A percentile compares a stretch with the other conserved stretches of the same genome.
Evolutionary conservation across 2,113 vertebrate species (phyloP).

Genomic region (Callithrix jacchus): DNA sequence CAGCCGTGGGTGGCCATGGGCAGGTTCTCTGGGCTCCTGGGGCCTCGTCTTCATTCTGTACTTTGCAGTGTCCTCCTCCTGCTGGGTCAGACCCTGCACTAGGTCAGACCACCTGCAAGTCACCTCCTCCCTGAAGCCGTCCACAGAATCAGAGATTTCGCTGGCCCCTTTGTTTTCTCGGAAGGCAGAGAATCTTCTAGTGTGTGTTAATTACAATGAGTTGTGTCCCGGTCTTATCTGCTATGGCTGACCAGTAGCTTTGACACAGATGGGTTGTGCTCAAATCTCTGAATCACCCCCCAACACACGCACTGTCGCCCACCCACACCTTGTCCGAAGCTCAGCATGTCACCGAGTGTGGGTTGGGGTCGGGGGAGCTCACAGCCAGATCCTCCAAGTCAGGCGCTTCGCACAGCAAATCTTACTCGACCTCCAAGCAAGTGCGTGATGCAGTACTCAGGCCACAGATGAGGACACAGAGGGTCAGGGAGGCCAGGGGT

Average conservation of each 20-base stretch:
- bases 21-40: no score
- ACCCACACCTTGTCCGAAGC: neutral
- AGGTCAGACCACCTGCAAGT: neutral
- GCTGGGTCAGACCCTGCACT: neutral
- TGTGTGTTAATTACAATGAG: accelerated
- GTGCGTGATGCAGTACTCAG: accelerated
- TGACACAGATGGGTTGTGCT: accelerated
- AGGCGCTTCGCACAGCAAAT: accelerated
- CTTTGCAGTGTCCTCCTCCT: neutral
- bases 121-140: neutral
- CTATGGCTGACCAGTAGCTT: no score
- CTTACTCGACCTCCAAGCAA: neutral
- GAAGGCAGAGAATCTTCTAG: neutral
- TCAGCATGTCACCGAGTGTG: accelerated
- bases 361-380: accelerated
- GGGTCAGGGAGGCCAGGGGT: neutral
- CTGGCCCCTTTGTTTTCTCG: accelerated
- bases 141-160: accelerated
- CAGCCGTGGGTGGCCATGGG: accelerated
- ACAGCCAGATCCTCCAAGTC: neutral
- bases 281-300: neutral
- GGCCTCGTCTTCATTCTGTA: neutral
- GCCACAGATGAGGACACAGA: neutral
- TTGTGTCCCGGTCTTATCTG: accelerated
- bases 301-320: accelerated